A percentile compares a stretch with the other conserved stretches of the same genome.
Evolutionary conservation across 2,113 vertebrate species (phyloP).

Genomic region (Neolamprologus falcicula): DNA sequence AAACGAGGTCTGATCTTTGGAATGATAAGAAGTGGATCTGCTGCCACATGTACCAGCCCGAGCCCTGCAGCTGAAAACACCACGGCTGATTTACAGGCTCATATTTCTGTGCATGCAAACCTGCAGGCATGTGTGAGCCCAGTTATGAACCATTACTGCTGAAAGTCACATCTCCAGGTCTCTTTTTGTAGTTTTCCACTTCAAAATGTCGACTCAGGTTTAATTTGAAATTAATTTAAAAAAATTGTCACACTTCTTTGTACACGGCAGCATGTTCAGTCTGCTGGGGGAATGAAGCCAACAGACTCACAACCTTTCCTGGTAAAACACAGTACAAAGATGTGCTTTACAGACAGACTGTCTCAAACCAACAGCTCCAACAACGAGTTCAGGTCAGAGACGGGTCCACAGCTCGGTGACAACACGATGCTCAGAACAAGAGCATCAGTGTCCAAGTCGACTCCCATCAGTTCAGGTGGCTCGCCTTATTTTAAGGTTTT

Average conservation of each 20-base stretch:
- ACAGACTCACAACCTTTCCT: not conserved
- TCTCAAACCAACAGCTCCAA: not conserved
- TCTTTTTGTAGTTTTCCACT: not conserved
- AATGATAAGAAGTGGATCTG: not conserved
- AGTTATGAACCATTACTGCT: not conserved
- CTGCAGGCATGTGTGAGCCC: not conserved
- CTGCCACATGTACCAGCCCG: not conserved
- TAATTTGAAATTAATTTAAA: fast-evolving
- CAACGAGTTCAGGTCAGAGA: not conserved
- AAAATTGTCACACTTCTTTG: not conserved
- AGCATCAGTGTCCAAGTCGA: not conserved
- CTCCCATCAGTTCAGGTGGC: not conserved
- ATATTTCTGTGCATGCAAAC: not conserved
- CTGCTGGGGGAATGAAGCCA: not conserved
- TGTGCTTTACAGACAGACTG: not conserved
- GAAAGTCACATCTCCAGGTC: not conserved
- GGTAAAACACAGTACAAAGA: not conserved
- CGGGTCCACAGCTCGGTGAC: not conserved
- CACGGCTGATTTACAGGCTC: not conserved
- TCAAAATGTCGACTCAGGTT: not conserved
- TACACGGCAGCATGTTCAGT: not conserved
- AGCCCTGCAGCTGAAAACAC: not conserved
- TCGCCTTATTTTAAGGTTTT: not conserved
- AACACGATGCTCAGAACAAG: not conserved
- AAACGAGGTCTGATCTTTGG: not conserved